Evolutionary conservation across 2,888 invertebrate genomes (phyloP).

Genomic region (Mactromeris polynyma): DNA sequence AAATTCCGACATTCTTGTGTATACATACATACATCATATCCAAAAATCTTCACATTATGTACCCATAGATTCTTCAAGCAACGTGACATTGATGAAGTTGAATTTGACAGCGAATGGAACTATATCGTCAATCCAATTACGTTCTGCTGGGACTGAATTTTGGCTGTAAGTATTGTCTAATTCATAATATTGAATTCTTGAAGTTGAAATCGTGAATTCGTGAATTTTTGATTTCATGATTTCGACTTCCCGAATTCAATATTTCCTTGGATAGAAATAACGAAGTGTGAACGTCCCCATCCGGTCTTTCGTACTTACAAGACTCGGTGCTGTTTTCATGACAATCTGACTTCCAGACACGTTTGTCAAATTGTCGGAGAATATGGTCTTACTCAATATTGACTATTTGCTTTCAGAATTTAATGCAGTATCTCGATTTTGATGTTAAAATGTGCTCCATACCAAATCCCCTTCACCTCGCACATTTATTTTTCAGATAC

Average conservation of each 20-base stretch:
- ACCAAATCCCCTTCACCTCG: not conserved
- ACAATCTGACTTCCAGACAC: no score
- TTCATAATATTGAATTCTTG: not conserved
- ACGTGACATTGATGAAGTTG: not conserved
- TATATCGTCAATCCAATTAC: not conserved
- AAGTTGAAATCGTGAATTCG: not conserved
- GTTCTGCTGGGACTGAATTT: not conserved
- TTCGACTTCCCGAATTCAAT: no score
- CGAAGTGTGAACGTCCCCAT: no score
- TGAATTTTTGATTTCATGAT: no score
- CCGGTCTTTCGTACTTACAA: no score
- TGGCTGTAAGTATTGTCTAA: not conserved
- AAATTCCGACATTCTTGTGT: no score
- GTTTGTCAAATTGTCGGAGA: no score
- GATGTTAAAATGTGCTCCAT: not conserved
- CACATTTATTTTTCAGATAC: conserved; percentile 60
- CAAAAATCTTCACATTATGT: not conserved
- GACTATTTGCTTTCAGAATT: no score
- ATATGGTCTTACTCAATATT: no score
- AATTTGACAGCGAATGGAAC: not conserved
- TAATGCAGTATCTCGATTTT: no score
- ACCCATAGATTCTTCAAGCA: not conserved
- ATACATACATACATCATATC: not conserved
- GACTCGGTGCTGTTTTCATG: no score
- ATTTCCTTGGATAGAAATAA: no score